phyloP scores from a whole-genome alignment of 2,888 invertebrate genomes.

The Hymenopus coronatus region DNA sequence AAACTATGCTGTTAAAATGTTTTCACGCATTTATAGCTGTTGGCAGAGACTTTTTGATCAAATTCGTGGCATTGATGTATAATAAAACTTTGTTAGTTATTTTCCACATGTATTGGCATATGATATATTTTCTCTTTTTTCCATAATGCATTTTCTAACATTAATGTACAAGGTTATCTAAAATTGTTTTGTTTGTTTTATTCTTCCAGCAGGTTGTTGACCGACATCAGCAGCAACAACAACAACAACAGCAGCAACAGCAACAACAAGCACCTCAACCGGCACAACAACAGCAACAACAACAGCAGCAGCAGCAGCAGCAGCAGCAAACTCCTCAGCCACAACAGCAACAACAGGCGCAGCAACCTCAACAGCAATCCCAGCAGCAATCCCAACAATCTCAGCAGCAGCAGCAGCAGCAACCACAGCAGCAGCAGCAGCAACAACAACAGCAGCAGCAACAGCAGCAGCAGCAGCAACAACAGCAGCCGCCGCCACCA shows the following conservation, averaged over 20 bases:
- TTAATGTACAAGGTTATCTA: no score
- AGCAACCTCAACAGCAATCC: slow-evolving; percentile 18
- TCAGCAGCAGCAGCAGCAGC: slow-evolving; percentile 6
- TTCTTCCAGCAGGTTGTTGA: neutral
- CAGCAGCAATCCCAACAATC: slow-evolving; percentile 3
- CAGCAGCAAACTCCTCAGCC: slow-evolving; percentile 13
- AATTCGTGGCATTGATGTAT: no score
- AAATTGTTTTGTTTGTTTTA: neutral
- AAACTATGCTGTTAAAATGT: no score
- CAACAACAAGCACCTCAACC: slow-evolving; percentile 11
- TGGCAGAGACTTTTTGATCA: no score
- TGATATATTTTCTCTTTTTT: no score
- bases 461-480: slow-evolving; percentile 18
- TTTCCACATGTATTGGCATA: no score
- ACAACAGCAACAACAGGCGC: slow-evolving; percentile 10
- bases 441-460: slow-evolving; percentile 7
- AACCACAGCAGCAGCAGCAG: slow-evolving; percentile 18
- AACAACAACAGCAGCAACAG: slow-evolving; percentile 1
- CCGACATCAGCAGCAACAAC: slow-evolving; percentile 20
- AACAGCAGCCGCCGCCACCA: slow-evolving; percentile 13
- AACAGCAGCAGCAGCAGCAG: neutral
- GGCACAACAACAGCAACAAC: neutral
- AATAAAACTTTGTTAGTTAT: no score
- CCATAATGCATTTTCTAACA: no score
- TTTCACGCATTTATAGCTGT: no score